phyloP scores from a whole-genome alignment of 2,113 vertebrate genomes.

The Serranochromis macrocephalus region DNA sequence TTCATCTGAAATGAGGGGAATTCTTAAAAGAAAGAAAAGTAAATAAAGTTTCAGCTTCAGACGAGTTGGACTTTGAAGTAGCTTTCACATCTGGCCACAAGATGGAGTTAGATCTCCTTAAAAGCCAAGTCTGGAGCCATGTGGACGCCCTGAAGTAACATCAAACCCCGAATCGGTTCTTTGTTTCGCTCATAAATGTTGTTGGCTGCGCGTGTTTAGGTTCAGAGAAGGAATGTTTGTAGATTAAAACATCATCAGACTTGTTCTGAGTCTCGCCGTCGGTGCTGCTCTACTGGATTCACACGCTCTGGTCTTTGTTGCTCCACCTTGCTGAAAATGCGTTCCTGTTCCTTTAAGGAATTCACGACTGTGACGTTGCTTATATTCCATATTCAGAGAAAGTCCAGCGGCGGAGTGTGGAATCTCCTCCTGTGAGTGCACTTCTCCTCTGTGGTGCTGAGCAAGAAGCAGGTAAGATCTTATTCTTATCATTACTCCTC shows the following conservation, averaged over 20 bases:
- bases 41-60: not conserved
- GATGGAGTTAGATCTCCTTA: slow-evolving; percentile 42
- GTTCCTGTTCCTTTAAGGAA: slow-evolving; percentile 62
- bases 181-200: not conserved
- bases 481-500: not conserved
- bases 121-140: not conserved
- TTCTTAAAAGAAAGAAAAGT: not conserved
- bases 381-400: slow-evolving; percentile 51
- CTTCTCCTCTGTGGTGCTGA: slow-evolving; percentile 12
- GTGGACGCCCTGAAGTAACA: not conserved
- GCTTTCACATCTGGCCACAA: slow-evolving; percentile 25
- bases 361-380: slow-evolving; percentile 24
- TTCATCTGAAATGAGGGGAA: not conserved
- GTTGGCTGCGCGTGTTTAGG: not conserved
- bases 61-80: not conserved
- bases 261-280: not conserved
- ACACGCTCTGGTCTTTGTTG: slow-evolving; percentile 1
- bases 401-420: slow-evolving; percentile 46
- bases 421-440: slow-evolving; percentile 22
- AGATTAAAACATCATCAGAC: not conserved
- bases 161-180: not conserved
- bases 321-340: slow-evolving; percentile 27
- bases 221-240: not conserved
- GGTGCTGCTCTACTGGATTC: not conserved
- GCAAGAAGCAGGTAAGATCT: slow-evolving; percentile 27